These are phyloP conservation scores for Elmis aenea DNA, from an alignment of 2,888 invertebrate species.

Conservation along the genomic window DNA sequence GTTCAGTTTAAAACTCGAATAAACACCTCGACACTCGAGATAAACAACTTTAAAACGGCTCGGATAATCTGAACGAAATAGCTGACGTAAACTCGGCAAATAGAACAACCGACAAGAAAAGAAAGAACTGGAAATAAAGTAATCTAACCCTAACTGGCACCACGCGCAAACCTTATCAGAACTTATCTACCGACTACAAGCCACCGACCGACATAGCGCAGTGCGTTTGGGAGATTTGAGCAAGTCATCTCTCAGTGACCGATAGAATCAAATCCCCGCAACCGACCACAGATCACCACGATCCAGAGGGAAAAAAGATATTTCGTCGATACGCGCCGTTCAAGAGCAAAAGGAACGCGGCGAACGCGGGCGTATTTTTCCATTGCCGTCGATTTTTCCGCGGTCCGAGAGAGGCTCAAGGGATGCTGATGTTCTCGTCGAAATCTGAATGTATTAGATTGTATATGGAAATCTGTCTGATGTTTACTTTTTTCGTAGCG, in stretches of 20 bases:
- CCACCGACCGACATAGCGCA: conserved; percentile 13
- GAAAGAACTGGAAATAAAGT: too few species aligned
- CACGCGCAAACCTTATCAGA: conserved; percentile 20
- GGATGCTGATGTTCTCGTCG: conserved; percentile 14
- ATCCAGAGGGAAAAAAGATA: conserved; percentile 11
- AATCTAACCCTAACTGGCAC: too few species aligned
- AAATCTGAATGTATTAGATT: conserved; percentile 20
- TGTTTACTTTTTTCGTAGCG: conserved; percentile 17
- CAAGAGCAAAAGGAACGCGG: conserved; percentile 8
- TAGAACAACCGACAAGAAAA: too few species aligned
- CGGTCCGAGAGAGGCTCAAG: conserved; percentile 5
- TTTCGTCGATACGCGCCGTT: conserved; percentile 8
- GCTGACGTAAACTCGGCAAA: too few species aligned
- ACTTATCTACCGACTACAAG: conserved; percentile 20
- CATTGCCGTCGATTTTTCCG: conserved; percentile 6
- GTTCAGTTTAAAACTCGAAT: too few species aligned
- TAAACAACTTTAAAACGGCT: too few species aligned
- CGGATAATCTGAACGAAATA: too few species aligned
- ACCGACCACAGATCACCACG: conserved; percentile 8
- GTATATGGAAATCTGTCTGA: conserved; percentile 18
- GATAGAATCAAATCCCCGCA: conserved; percentile 16
- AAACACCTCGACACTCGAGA: too few species aligned
- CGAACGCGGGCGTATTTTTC: conserved; percentile 1
- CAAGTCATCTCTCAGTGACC: conserved; percentile 18
- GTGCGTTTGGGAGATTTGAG: conserved; percentile 21